These are phyloP conservation scores for Entomobrya proxima DNA, from an alignment of 2,888 invertebrate species.

Conservation along the genomic window DNA sequence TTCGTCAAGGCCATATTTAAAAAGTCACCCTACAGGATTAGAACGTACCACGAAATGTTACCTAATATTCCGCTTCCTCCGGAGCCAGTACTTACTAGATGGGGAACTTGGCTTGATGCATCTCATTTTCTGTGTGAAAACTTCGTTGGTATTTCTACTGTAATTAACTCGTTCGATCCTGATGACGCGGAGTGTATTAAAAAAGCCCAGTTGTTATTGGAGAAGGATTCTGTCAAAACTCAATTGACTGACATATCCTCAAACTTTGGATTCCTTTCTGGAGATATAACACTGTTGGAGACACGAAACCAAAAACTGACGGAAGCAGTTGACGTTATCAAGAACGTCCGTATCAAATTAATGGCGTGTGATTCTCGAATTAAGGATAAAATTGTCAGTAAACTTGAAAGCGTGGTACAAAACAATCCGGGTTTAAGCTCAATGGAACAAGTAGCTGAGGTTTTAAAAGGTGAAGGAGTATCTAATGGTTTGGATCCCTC, in stretches of 20 bases:
- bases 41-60: slow-evolving; percentile 75
- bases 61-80: slow-evolving; percentile 75
- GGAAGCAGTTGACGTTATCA: not conserved
- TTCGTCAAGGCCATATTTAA: slow-evolving; percentile 76
- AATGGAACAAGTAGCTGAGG: not conserved
- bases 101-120: slow-evolving; percentile 76
- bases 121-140: slow-evolving; percentile 74
- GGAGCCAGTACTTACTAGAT: slow-evolving; percentile 76
- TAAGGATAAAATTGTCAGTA: not conserved
- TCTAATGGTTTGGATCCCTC: not conserved
- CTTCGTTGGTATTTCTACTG: slow-evolving; percentile 43
- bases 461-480: not conserved
- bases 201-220: not conserved
- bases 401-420: not conserved
- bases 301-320: not conserved
- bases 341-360: not conserved
- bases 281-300: not conserved
- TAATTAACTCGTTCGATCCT: slow-evolving; percentile 35
- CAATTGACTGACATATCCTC: not conserved
- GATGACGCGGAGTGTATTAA: slow-evolving; percentile 37
- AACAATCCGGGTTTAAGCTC: not conserved
- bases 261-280: not conserved
- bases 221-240: not conserved
- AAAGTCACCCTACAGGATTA: slow-evolving; percentile 74
- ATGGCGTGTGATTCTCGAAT: not conserved